Conservation (phyloP, 2,888 invertebrate genomes). For the Lasioglossum marginatum region DNA sequence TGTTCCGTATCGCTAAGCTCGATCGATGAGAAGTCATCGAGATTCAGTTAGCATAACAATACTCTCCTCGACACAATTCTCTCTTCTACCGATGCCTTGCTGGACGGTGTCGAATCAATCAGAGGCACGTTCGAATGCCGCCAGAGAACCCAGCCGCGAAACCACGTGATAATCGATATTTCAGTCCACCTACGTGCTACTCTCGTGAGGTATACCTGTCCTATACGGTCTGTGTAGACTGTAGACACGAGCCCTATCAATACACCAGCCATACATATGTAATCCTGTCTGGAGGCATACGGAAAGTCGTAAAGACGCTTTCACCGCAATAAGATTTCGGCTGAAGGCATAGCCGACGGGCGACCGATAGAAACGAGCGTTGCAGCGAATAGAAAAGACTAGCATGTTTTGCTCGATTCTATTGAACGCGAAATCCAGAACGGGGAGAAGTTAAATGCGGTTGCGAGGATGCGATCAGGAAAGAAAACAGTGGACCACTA, state of each 20-base stretch:
- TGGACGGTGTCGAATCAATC: slow-evolving; percentile 65
- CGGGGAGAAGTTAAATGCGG: background rate
- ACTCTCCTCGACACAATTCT: slow-evolving; percentile 59
- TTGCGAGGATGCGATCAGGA: background rate
- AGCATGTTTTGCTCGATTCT: background rate
- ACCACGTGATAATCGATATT: slow-evolving; percentile 71
- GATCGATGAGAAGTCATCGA: slow-evolving; percentile 71
- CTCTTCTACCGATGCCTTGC: slow-evolving; percentile 44
- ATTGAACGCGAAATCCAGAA: background rate
- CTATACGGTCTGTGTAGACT: background rate
- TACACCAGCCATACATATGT: slow-evolving; percentile 27
- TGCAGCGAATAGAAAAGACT: background rate
- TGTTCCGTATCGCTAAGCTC: slow-evolving; percentile 62
- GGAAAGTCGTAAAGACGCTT: slow-evolving; percentile 71
- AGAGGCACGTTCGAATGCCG: slow-evolving; percentile 58
- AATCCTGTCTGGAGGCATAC: slow-evolving; percentile 48
- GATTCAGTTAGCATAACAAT: slow-evolving; percentile 73
- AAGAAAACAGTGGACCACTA: background rate
- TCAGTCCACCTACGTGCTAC: slow-evolving; percentile 48
- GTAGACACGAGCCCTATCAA: background rate
- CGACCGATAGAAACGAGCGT: background rate
- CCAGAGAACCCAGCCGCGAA: slow-evolving; percentile 59
- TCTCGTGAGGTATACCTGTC: slow-evolving; percentile 32
- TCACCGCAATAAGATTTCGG: slow-evolving; percentile 72
- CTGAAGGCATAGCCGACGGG: slow-evolving; percentile 16